These are phyloP conservation scores for Phocides pigmalion DNA, from an alignment of 1,140 invertebrate genomes.

Conservation along the genomic window DNA sequence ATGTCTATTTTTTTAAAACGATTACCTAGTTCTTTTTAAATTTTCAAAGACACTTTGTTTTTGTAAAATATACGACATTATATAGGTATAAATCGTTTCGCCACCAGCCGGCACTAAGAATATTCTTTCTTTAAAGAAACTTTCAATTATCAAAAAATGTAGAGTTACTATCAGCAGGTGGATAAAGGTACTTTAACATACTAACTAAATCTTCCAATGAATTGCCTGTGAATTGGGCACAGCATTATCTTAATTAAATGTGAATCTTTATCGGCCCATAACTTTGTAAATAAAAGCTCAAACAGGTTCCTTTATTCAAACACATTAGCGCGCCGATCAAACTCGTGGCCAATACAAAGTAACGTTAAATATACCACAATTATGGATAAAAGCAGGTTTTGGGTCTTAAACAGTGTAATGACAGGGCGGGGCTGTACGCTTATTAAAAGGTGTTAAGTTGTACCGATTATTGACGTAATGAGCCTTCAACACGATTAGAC, in stretches of 20 bases:
- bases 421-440: constrained; percentile 15
- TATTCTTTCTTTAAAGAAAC: constrained; percentile 7
- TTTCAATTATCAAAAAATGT: constrained; percentile 17
- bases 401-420: constrained; percentile 23
- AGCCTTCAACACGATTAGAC: constrained; percentile 25
- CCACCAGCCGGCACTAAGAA: not conserved
- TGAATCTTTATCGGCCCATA: constrained; percentile 30
- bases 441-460: constrained; percentile 29
- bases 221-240: constrained; percentile 10
- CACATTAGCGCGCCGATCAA: constrained; percentile 21
- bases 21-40: too few species aligned
- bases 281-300: constrained; percentile 28
- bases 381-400: constrained; percentile 31
- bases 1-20: too few species aligned
- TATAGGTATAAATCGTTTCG: not conserved
- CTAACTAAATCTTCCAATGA: constrained; percentile 14
- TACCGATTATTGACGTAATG: constrained; percentile 26
- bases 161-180: constrained; percentile 19
- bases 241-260: constrained; percentile 32
- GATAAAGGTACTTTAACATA: not conserved
- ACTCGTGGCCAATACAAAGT: constrained; percentile 29
- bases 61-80: too few species aligned
- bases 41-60: too few species aligned
- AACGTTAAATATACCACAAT: constrained; percentile 28
- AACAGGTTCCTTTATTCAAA: constrained; percentile 28